A percentile compares a stretch with the other conserved stretches of the same genome.
Evolutionary conservation across 2,797 vertebrate species (phyloP).

Genomic region (Cirrhinus mrigala): DNA sequence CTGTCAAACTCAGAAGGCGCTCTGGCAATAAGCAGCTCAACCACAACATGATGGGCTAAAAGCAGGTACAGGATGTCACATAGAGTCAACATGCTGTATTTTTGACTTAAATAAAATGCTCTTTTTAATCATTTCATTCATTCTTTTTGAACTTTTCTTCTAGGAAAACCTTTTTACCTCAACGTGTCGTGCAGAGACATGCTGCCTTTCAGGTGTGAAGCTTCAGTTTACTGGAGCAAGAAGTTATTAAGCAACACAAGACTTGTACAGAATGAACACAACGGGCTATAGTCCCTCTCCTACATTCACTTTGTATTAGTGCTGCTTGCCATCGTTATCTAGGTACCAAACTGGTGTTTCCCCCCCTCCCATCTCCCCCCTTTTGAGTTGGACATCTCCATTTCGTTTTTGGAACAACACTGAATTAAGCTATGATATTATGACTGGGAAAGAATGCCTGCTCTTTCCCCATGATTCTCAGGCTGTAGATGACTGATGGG

Average conservation of each 20-base stretch:
- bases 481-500: constrained; percentile 71
- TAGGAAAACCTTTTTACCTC: constrained; percentile 84
- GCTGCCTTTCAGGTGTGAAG: constrained; percentile 82
- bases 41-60: constrained; percentile 81
- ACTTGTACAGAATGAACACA: constrained; percentile 60
- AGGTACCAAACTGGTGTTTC: constrained; percentile 65
- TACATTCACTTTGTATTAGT: constrained; percentile 66
- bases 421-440: constrained; percentile 61
- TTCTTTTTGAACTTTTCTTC: constrained; percentile 55
- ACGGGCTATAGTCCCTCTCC: constrained; percentile 50
- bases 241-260: constrained; percentile 74
- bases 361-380: constrained; percentile 25
- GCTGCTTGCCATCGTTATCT: constrained; percentile 70
- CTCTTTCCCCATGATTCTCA: constrained; percentile 66
- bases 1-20: constrained; percentile 80
- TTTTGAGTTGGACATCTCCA: constrained; percentile 62
- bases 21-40: constrained; percentile 83
- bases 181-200: constrained; percentile 79
- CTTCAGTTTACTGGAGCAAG: constrained; percentile 78
- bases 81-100: background rate
- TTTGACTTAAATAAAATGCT: background rate
- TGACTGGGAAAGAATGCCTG: constrained; percentile 66
- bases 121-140: constrained; percentile 9
- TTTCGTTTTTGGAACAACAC: constrained; percentile 62
- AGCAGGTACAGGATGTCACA: constrained; percentile 72